These are phyloP conservation scores for Allophyes oxyacanthae DNA, from an alignment of 2,888 invertebrate genomes.

Conservation along the genomic window DNA sequence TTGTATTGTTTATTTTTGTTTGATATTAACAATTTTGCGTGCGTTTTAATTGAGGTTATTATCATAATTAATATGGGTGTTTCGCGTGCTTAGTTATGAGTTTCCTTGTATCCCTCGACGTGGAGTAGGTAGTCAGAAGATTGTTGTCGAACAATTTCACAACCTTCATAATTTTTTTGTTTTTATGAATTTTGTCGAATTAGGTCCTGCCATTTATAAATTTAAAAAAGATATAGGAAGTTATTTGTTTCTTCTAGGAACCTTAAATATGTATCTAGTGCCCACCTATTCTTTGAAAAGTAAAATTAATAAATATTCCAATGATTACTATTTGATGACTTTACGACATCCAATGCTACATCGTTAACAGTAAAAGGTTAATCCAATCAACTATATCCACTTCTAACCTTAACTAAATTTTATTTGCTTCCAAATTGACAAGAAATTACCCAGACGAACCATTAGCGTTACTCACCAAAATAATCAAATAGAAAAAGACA, in stretches of 20 bases:
- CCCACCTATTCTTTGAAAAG: no score
- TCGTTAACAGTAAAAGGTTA: not conserved
- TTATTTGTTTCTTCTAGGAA: no score
- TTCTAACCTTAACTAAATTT: slow-evolving; percentile 32
- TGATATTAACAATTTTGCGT: slow-evolving; percentile 61
- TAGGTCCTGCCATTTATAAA: no score
- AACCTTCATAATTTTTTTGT: no score
- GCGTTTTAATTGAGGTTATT: slow-evolving; percentile 38
- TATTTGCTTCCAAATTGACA: slow-evolving; percentile 24
- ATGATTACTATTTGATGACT: no score
- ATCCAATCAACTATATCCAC: slow-evolving; percentile 19
- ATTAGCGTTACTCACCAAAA: slow-evolving; percentile 52
- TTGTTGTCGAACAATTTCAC: not conserved
- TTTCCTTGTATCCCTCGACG: not conserved
- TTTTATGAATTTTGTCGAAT: no score
- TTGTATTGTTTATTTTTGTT: slow-evolving; percentile 73
- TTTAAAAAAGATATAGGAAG: no score
- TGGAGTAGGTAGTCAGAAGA: slow-evolving; percentile 1
- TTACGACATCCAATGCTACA: no score
- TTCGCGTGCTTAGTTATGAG: slow-evolving; percentile 27
- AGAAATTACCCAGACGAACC: slow-evolving; percentile 25
- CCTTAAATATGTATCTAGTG: no score
- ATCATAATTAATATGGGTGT: slow-evolving; percentile 27
- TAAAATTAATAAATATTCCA: no score
- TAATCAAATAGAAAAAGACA: slow-evolving; percentile 73